phyloP scores from a whole-genome alignment of 1,140 invertebrate genomes.

The Rhyacophila brunnea region DNA sequence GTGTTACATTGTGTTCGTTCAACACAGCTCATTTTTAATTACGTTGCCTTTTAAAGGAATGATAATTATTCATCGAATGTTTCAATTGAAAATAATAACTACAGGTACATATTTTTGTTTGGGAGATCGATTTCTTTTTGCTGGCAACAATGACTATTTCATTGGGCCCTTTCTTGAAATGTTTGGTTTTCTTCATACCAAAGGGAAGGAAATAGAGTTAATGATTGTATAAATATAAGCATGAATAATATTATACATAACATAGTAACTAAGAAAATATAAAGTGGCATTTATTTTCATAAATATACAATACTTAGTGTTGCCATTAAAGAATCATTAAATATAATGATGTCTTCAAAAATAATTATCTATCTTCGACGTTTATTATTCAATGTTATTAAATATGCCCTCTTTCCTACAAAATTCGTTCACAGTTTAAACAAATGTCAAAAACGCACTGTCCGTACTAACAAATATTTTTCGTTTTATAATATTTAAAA shows the following conservation, averaged over 20 bases:
- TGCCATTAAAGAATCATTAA: background rate
- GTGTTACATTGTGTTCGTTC: too few species aligned
- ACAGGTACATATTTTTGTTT: background rate
- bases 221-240: conserved; percentile 2
- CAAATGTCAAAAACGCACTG: too few species aligned
- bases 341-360: too few species aligned
- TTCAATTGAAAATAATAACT: background rate
- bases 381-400: too few species aligned
- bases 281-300: conserved; percentile 16
- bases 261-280: conserved; percentile 3
- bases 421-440: too few species aligned
- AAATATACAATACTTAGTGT: conserved; percentile 4
- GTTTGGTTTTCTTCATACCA: conserved; percentile 9
- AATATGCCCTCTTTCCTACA: too few species aligned
- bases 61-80: background rate
- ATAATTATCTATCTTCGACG: background rate
- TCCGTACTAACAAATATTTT: too few species aligned
- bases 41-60: background rate
- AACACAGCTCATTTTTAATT: background rate
- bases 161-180: background rate
- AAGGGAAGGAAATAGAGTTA: background rate
- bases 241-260: background rate
- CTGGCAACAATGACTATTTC: background rate
- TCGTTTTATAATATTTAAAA: too few species aligned
- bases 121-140: background rate